Base-by-base conservation (phyloP, 1,140 invertebrate genomes). In the Hyles vespertilio region DNA sequence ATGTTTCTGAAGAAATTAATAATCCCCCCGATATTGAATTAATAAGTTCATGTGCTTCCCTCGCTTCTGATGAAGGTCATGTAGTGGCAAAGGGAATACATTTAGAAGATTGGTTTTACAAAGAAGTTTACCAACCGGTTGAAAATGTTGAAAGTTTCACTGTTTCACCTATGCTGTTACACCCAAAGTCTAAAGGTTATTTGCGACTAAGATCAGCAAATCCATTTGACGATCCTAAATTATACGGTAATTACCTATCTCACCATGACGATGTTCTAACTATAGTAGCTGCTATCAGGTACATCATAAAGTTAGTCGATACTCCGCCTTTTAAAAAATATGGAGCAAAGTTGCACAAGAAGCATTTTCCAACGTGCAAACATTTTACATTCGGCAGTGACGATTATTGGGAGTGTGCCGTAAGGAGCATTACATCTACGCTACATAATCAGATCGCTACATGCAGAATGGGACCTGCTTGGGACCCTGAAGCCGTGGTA, bases 221-320 rank as follows among this genome's bases (percentile, higher is more conserved):
- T 88, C 96, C 96, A 0, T 91, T 92, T 32, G 90, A 94, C 6
- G 90, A 92, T 70, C 95, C 96, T 0, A 89, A 92, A 40, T 91
- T 97, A 40, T 92, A 96, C 72, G 93, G 95, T 0, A 94, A 95
- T 61, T 96, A 95, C 70, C 93, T 96, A 58, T 82, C 87, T 2
- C 89, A 93, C 58, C 87, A 89, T n/a, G 89, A 91, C 34, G 94
- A 95, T 70, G 65, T 94, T 7, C 90, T 92, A 46, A 93, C 93
- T 3, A 81, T 94, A 45, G 74, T 96, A 3, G 93, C 93, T 9
- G 93, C 92, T 0, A 90, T 95, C 34, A 92, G 93, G 77, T 90
- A 92, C 59, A 89, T 92, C 5, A 85, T 94, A 47, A 87, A 91
- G 65, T 79, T 95, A 34, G 76, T 90, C 0, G 73, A 91, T 55